phyloP scores from a whole-genome alignment of 2,113 vertebrate genomes.

The Vulpes lagopus region DNA sequence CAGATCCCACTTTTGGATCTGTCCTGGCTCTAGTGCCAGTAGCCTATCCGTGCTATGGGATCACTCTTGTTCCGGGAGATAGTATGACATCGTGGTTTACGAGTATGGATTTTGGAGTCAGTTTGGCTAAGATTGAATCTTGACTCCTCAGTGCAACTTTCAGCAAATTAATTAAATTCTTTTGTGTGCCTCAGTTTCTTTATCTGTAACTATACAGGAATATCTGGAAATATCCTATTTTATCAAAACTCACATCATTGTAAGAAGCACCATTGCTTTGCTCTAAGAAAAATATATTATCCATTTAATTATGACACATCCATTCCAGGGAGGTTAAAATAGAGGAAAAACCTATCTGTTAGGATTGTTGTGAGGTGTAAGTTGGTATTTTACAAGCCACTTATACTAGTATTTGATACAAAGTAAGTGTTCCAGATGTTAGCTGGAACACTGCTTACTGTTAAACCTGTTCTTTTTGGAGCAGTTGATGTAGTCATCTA shows the following conservation, averaged over 20 bases:
- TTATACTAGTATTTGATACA: background rate
- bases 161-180: constrained; percentile 55
- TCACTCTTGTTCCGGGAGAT: background rate
- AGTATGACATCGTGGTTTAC: background rate
- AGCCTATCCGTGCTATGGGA: background rate
- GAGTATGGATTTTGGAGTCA: background rate
- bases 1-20: background rate
- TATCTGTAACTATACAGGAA: constrained; percentile 6
- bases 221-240: background rate
- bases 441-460: background rate
- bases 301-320: background rate
- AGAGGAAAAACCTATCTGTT: background rate
- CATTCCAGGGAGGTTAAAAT: constrained; percentile 31
- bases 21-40: background rate
- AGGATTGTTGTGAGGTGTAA: background rate
- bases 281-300: background rate
- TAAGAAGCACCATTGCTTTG: background rate
- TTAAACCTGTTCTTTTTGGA: background rate
- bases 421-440: background rate
- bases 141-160: background rate
- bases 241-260: background rate
- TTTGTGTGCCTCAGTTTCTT: constrained; percentile 64
- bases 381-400: constrained; percentile 30
- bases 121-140: background rate
- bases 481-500: background rate